Evolutionary conservation across 2,113 vertebrate genomes (phyloP), one percentile per base, ranked within the genome.

Genomic region (Trochalopteron elliotii): DNA sequence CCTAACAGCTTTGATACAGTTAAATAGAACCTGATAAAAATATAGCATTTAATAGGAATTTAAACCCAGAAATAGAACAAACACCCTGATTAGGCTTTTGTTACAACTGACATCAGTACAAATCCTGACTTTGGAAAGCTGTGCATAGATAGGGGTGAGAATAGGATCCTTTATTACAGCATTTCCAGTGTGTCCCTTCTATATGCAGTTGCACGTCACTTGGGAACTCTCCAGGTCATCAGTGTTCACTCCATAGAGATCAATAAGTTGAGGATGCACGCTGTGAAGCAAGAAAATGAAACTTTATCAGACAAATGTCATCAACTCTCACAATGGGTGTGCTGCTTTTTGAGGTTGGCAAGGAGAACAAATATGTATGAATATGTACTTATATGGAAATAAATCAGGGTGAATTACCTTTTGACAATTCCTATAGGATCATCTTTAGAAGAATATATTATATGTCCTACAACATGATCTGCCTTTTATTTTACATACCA

Each of bases 201-300:
- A 98, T 82, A 98, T 97, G 96, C 98, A 99, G 93, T 85, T 98
- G 92, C 98, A 98, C 1, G 95, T 98, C 81, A 91, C 96, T 89
- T 97, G 98, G 56, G 89, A 82, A 67, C 97, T 97, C 93, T 98
- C 98, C 42, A 97, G 93, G 87, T 98, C 98, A 95, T 98, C 98
- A 15, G 96, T 87, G 83, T 92, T 97, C 86, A 82, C 95, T 82
- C 99, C 98, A 85, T 98, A 99, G 57, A 99, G 97, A 87, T 90
- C 95, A 89, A 99, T 98, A 63, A 99, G 98, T 47, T 97, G 96
- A 63, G 98, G 98, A 94, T 99, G 98, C 37, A 98, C 90, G 91
- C 98, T 99, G 95, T 69, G 86, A 97, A 97, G 92, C 40, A 44
- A 91, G 68, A 71, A 95, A 88, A 77, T 68, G 79, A 77, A 52